Evolutionary conservation across 2,888 invertebrate species (phyloP).

Genomic region (Melinaea marsaeus): DNA sequence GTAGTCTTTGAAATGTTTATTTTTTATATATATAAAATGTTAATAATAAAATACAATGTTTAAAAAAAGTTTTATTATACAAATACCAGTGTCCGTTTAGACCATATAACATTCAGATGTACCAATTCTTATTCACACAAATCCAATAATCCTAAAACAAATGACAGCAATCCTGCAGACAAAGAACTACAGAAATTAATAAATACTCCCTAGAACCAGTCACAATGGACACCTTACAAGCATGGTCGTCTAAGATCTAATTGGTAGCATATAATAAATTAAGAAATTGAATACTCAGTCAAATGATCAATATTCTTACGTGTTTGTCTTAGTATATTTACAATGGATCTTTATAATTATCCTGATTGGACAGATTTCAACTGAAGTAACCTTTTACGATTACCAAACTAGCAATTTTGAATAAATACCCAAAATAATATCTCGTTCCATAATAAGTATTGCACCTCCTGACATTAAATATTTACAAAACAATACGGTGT

Average conservation of each 20-base stretch:
- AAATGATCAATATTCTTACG: not conserved
- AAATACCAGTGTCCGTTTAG: constrained; percentile 32
- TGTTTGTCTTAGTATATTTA: constrained; percentile 1
- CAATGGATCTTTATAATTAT: constrained; percentile 1
- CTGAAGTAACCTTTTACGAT: not conserved
- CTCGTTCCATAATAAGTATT: too few relatives aligned
- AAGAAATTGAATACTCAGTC: not conserved
- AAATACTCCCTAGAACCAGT: constrained; percentile 1
- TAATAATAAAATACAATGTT: constrained; percentile 15
- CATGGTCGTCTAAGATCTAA: not conserved
- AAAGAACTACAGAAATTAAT: constrained; percentile 12
- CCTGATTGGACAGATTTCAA: not conserved
- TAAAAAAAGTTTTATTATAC: constrained; percentile 36
- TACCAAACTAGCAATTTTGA: too few relatives aligned
- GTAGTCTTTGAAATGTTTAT: not conserved
- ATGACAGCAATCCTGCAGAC: constrained; percentile 18
- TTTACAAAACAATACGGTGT: not conserved
- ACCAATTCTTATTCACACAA: constrained; percentile 28
- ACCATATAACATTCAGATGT: constrained; percentile 29
- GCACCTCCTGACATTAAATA: too few relatives aligned
- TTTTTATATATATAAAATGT: not conserved
- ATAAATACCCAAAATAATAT: too few relatives aligned
- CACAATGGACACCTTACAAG: constrained; percentile 11
- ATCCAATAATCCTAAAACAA: constrained; percentile 19
- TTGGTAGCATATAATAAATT: constrained; percentile 1